Percentiles rank a stretch among this genome's conserved stretches.
Evolutionary conservation across 2,797 vertebrate genomes (phyloP).

Genomic region (Cottoperca gobio): DNA sequence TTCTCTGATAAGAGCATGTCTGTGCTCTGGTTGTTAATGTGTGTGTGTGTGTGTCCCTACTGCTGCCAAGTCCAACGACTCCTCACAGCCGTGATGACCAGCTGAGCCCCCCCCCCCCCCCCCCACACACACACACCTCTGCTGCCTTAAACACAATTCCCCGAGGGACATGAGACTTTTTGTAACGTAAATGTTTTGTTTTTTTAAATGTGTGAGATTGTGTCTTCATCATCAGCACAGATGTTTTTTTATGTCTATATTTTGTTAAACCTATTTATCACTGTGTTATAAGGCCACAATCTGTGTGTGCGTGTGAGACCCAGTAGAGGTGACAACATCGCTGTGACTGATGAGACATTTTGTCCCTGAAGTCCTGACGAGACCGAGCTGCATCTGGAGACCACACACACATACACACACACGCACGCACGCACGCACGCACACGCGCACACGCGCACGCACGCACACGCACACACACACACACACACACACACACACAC

Average conservation of each 20-base stretch:
- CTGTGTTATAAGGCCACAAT: constrained; percentile 11
- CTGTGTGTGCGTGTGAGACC: constrained; percentile 16
- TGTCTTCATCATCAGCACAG: constrained; percentile 10
- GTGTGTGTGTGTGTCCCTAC: background rate
- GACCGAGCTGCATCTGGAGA: constrained; percentile 52
- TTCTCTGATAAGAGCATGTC: constrained; percentile 52
- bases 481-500: constrained; percentile 21
- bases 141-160: background rate
- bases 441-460: constrained; percentile 10
- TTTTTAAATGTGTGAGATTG: constrained; percentile 5
- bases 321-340: constrained; percentile 34
- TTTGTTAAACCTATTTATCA: constrained; percentile 17
- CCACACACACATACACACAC: constrained; percentile 25
- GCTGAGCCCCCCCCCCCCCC: constrained; percentile 42
- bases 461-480: constrained; percentile 9
- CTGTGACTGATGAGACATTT: constrained; percentile 55
- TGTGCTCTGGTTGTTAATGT: constrained; percentile 39
- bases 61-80: constrained; percentile 29
- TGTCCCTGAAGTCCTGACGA: constrained; percentile 55
- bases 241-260: constrained; percentile 18
- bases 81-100: constrained; percentile 36
- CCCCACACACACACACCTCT: constrained; percentile 16
- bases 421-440: constrained; percentile 3
- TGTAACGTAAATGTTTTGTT: constrained; percentile 4
- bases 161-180: constrained; percentile 10